Evolutionary conservation across 2,888 invertebrate genomes (phyloP).

Genomic region (Drosophila eohydei): DNA sequence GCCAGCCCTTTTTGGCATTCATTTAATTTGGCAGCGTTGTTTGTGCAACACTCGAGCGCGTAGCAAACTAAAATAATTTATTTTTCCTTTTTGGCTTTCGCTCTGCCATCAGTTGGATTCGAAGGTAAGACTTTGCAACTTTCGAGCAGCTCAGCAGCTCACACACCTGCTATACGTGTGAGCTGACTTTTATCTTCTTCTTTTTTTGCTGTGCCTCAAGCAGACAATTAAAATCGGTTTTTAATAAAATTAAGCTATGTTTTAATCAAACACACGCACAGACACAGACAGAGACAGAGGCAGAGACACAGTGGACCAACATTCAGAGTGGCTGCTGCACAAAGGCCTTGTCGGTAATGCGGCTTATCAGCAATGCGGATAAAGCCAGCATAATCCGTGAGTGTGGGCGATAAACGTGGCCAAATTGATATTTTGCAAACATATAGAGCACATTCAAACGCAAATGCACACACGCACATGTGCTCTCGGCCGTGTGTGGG

Average conservation of each 20-base stretch:
- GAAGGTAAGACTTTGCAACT: conserved; percentile 55
- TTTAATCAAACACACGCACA: conserved; percentile 20
- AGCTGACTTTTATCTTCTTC: not conserved
- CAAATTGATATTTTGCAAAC: conserved; percentile 44
- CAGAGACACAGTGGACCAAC: not conserved
- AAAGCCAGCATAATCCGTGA: conserved; percentile 55
- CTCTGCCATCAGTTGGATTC: conserved; percentile 82
- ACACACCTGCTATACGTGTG: not conserved
- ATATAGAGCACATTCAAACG: conserved; percentile 18
- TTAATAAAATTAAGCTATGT: conserved; percentile 25
- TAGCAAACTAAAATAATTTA: conserved; percentile 78
- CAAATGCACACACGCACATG: conserved; percentile 1
- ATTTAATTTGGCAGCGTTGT: conserved; percentile 70
- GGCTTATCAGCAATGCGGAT: conserved; percentile 69
- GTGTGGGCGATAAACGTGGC: conserved; percentile 12
- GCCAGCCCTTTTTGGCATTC: conserved; percentile 62
- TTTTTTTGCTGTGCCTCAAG: not conserved
- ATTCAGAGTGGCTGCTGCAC: conserved; percentile 29
- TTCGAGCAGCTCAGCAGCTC: conserved; percentile 36
- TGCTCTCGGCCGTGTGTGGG: no score
- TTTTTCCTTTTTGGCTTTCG: conserved; percentile 70
- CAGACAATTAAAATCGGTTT: conserved; percentile 13
- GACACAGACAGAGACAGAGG: not conserved
- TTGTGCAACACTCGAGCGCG: conserved; percentile 71
- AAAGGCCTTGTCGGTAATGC: conserved; percentile 62